Evolutionary conservation across 2,797 vertebrate species (phyloP).

Genomic region (Netta rufina): DNA sequence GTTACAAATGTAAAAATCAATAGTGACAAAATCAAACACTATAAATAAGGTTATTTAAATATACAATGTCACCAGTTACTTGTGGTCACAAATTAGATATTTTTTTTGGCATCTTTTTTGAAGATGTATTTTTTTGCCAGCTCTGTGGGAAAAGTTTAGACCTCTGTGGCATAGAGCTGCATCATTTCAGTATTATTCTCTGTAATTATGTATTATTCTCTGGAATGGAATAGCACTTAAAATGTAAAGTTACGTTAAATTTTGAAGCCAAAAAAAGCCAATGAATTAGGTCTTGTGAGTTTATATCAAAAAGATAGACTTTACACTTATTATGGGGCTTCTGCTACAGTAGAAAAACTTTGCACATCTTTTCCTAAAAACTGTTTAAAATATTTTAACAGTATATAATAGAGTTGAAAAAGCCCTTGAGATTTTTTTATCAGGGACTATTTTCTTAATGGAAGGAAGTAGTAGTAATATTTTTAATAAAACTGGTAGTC

Average conservation of each 20-base stretch:
- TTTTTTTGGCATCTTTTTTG: not conserved
- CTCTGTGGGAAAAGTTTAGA: not conserved
- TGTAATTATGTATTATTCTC: not conserved
- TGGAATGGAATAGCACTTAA: not conserved
- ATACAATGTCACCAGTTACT: not conserved
- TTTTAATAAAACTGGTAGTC: not conserved
- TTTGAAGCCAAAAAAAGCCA: not conserved
- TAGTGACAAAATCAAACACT: not conserved
- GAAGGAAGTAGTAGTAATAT: not conserved
- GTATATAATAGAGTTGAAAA: not conserved
- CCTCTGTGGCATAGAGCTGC: not conserved
- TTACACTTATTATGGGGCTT: not conserved
- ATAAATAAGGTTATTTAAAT: not conserved
- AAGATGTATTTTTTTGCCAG: not conserved
- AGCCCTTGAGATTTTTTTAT: not conserved
- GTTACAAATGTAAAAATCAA: not conserved
- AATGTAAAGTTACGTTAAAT: not conserved
- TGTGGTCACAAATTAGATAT: not conserved
- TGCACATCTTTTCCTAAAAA: not conserved
- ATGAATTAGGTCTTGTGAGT: not conserved
- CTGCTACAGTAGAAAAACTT: not conserved
- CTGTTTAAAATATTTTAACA: not conserved
- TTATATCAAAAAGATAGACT: not conserved
- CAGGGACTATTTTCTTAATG: not conserved
- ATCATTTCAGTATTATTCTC: not conserved